These are phyloP conservation scores for Cephus runcator DNA, from an alignment of 2,888 invertebrate genomes.

Conservation along the genomic window DNA sequence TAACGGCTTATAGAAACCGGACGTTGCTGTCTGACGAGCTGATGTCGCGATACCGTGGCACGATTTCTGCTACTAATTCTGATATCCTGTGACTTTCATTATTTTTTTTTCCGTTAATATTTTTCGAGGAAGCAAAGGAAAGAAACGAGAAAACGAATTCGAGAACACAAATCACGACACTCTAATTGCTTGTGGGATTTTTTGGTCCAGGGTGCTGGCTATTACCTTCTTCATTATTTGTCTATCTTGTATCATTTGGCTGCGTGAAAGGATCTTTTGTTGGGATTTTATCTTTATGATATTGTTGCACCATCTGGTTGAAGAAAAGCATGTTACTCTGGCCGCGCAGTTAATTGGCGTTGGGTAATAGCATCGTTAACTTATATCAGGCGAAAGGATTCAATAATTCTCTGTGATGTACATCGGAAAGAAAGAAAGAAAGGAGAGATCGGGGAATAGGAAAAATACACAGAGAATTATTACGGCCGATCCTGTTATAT, in stretches of 20 bases:
- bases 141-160: background rate
- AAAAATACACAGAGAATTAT: background rate
- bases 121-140: background rate
- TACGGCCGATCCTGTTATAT: background rate
- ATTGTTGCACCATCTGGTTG: background rate
- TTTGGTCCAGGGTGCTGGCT: background rate
- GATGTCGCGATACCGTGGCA: conserved; percentile 57
- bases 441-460: background rate
- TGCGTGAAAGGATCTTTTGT: background rate
- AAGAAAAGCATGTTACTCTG: background rate
- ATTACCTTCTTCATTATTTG: background rate
- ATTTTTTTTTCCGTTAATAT: background rate
- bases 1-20: background rate
- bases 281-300: background rate
- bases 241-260: background rate
- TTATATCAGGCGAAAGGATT: background rate
- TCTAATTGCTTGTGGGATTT: background rate
- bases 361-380: background rate
- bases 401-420: background rate
- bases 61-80: conserved; percentile 33
- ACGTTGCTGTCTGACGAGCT: conserved; percentile 1
- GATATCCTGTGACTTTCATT: background rate
- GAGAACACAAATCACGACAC: background rate
- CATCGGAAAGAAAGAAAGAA: background rate
- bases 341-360: background rate